Conservation (phyloP, 2,888 invertebrate genomes). For the Microchrysa polita region DNA sequence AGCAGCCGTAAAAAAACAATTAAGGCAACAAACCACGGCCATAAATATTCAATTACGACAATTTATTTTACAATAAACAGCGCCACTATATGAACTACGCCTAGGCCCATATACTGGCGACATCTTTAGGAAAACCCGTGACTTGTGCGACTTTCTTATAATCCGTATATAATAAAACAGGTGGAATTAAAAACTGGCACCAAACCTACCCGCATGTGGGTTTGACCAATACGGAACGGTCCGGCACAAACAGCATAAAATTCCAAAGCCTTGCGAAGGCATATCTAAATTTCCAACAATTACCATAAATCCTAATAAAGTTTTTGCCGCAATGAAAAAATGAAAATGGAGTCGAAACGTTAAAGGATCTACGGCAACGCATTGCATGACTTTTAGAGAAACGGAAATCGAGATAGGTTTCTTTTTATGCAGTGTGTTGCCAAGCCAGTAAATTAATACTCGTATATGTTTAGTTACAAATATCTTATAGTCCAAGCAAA, state of each 20-base stretch:
- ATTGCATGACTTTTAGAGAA: slow-evolving; percentile 12
- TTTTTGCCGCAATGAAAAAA: slow-evolving; percentile 46
- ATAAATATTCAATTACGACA: slow-evolving; percentile 50
- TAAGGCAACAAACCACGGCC: slow-evolving; percentile 46
- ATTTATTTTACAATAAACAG: slow-evolving; percentile 48
- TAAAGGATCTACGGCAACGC: slow-evolving; percentile 34
- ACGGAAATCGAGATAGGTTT: slow-evolving; percentile 1
- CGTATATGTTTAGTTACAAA: too few species aligned
- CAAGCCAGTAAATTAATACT: too few species aligned
- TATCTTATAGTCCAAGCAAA: too few species aligned
- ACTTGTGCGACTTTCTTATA: background rate
- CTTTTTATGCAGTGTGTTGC: background rate
- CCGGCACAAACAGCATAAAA: slow-evolving; percentile 9
- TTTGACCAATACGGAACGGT: slow-evolving; percentile 22
- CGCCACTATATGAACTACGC: slow-evolving; percentile 22
- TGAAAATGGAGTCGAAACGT: background rate
- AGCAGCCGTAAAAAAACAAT: slow-evolving; percentile 46
- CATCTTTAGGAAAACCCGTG: background rate
- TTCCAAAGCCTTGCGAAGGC: slow-evolving; percentile 30
- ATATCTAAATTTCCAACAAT: slow-evolving; percentile 48
- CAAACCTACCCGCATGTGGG: slow-evolving; percentile 5
- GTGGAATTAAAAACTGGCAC: slow-evolving; percentile 6
- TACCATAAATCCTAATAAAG: slow-evolving; percentile 47
- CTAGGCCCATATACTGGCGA: slow-evolving; percentile 25
- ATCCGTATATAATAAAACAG: slow-evolving; percentile 16